phyloP scores from a whole-genome alignment of 2,797 vertebrate species.

The Pygocentrus nattereri region DNA sequence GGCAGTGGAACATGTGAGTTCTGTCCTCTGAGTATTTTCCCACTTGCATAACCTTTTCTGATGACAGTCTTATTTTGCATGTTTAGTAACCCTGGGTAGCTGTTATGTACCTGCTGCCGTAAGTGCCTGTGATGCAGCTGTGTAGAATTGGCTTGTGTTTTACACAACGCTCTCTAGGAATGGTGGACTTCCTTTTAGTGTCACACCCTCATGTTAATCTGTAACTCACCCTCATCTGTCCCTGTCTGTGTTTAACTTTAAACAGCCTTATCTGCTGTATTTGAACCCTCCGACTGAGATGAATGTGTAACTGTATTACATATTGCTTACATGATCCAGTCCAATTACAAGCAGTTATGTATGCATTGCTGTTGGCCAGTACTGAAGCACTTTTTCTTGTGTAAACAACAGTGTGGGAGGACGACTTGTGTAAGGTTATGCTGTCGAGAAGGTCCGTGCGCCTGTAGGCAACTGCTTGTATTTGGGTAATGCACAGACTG shows the following conservation, averaged over 20 bases:
- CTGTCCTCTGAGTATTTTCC: constrained; percentile 1
- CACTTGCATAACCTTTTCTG: constrained; percentile 54
- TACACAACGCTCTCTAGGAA: background rate
- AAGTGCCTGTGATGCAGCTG: background rate
- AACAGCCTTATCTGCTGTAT: background rate
- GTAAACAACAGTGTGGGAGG: constrained; percentile 5
- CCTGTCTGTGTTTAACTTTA: background rate
- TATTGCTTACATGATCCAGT: constrained; percentile 1
- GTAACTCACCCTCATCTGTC: background rate
- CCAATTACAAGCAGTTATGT: constrained; percentile 5
- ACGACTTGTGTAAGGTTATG: background rate
- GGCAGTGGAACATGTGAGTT: constrained; percentile 5
- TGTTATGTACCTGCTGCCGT: constrained; percentile 5
- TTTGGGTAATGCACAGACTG: background rate
- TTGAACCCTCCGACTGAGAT: background rate
- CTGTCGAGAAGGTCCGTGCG: background rate
- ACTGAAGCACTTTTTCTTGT: background rate
- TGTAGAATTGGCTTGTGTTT: background rate
- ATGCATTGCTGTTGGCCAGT: background rate
- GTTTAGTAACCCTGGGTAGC: background rate
- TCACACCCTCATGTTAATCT: constrained; percentile 6
- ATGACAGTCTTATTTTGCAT: constrained; percentile 32
- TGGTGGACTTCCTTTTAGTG: background rate
- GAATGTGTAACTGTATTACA: background rate
- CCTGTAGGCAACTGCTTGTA: background rate